Percentiles rank a stretch among this genome's conserved stretches.
These are phyloP conservation scores for Latheticus oryzae DNA, from an alignment of 2,888 invertebrate species.

Conservation along the genomic window DNA sequence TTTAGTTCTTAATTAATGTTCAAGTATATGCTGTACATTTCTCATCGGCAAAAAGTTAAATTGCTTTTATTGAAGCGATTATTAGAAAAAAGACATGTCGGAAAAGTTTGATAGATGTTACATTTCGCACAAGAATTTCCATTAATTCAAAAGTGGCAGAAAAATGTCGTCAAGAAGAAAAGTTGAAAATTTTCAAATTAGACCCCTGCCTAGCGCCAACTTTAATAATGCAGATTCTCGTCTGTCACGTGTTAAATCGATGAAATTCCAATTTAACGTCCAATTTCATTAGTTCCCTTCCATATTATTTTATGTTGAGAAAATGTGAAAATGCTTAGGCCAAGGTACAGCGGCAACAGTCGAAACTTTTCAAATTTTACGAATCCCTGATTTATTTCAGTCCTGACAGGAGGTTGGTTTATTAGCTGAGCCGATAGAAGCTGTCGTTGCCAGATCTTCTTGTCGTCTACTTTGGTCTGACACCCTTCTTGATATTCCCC, in stretches of 20 bases:
- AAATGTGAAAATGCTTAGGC: slow-evolving; percentile 32
- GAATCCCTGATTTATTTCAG: slow-evolving; percentile 43
- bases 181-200: slow-evolving; percentile 37
- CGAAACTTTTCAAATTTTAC: slow-evolving; percentile 45
- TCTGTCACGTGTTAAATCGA: slow-evolving; percentile 55
- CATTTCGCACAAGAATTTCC: slow-evolving; percentile 40
- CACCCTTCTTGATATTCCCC: slow-evolving; percentile 41
- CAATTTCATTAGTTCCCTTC: slow-evolving; percentile 53
- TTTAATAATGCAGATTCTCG: slow-evolving; percentile 56
- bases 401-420: slow-evolving; percentile 40
- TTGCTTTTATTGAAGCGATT: slow-evolving; percentile 28
- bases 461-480: slow-evolving; percentile 43
- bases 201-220: slow-evolving; percentile 23
- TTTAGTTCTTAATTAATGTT: too few relatives aligned
- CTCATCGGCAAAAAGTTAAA: too few relatives aligned
- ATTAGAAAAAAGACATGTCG: slow-evolving; percentile 31
- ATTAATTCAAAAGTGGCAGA: slow-evolving; percentile 42
- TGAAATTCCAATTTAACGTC: slow-evolving; percentile 60
- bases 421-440: slow-evolving; percentile 43
- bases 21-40: too few relatives aligned
- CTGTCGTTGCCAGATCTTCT: slow-evolving; percentile 44
- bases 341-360: slow-evolving; percentile 25
- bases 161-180: slow-evolving; percentile 36
- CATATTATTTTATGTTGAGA: slow-evolving; percentile 40
- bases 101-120: slow-evolving; percentile 40